Conservation (phyloP, 2,113 vertebrate genomes). For the Seriola dumerili region DNA sequence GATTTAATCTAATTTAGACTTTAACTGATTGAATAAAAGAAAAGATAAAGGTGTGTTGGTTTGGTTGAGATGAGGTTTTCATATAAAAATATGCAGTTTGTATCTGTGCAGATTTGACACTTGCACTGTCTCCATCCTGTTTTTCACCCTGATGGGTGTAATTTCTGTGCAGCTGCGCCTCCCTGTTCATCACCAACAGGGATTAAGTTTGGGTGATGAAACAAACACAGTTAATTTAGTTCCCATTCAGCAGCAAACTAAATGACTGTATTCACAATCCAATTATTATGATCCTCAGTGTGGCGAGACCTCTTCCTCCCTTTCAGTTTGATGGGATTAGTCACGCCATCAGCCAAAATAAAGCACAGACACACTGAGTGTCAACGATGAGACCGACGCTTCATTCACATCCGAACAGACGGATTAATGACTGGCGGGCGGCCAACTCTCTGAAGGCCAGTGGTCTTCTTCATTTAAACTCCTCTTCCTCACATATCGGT, state of each 20-base stretch:
- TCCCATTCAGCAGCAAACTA: constrained; percentile 41
- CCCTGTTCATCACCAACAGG: not conserved
- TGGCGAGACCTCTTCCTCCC: constrained; percentile 21
- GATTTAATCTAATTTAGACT: not conserved
- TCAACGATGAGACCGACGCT: constrained; percentile 37
- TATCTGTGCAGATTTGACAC: not conserved
- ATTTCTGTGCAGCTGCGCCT: constrained; percentile 13
- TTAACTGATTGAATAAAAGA: not conserved
- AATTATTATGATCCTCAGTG: constrained; percentile 52
- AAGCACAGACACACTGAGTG: constrained; percentile 39
- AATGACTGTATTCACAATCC: constrained; percentile 44
- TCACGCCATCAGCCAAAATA: constrained; percentile 48
- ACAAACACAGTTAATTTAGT: constrained; percentile 24
- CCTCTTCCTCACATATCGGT: not conserved
- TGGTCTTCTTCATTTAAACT: not conserved
- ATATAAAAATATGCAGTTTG: not conserved
- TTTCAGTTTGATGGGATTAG: constrained; percentile 58
- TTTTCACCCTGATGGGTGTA: not conserved
- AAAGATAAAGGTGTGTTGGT: not conserved
- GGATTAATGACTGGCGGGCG: constrained; percentile 33
- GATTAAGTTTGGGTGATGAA: constrained; percentile 31
- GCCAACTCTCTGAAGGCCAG: not conserved
- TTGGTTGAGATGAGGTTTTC: not conserved
- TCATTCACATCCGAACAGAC: constrained; percentile 30
- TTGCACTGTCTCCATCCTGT: not conserved